Conservation (phyloP, 2,888 invertebrate genomes). For the Melanostoma scalare region DNA sequence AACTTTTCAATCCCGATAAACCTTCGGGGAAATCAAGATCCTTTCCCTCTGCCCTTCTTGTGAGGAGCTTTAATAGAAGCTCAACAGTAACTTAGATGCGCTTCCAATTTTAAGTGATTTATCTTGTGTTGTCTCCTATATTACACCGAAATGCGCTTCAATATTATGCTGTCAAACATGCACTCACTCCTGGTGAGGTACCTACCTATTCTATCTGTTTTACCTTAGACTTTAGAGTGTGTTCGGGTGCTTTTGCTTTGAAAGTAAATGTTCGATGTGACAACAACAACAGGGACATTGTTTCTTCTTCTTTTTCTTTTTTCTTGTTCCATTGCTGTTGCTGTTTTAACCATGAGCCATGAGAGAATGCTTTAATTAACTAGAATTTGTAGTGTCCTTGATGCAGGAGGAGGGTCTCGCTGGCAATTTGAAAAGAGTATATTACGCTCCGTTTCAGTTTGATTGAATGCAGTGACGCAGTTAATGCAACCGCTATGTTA, state of each 20-base stretch:
- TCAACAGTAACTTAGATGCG: constrained; percentile 3
- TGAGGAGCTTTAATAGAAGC: constrained; percentile 3
- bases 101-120: constrained; percentile 21
- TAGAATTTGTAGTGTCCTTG: constrained; percentile 58
- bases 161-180: neutral
- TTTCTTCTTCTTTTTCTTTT: neutral
- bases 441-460: constrained; percentile 43
- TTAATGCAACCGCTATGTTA: constrained; percentile 4
- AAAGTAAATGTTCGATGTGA: constrained; percentile 24
- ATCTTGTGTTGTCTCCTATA: constrained; percentile 12
- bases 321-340: neutral
- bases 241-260: constrained; percentile 51
- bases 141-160: constrained; percentile 3
- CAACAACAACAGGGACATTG: constrained; percentile 20
- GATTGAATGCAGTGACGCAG: constrained; percentile 35
- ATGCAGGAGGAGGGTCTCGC: constrained; percentile 14
- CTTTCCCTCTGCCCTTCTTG: constrained; percentile 31
- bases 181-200: neutral
- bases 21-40: constrained; percentile 60
- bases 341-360: constrained; percentile 4
- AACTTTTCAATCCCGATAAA: constrained; percentile 51
- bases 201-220: neutral
- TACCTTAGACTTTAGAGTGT: neutral
- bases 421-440: constrained; percentile 25
- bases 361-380: constrained; percentile 67